A percentile compares a stretch with the other conserved stretches of the same genome.
Conservation (phyloP, 2,888 invertebrate genomes). For the Notocelia uddmanniana region DNA sequence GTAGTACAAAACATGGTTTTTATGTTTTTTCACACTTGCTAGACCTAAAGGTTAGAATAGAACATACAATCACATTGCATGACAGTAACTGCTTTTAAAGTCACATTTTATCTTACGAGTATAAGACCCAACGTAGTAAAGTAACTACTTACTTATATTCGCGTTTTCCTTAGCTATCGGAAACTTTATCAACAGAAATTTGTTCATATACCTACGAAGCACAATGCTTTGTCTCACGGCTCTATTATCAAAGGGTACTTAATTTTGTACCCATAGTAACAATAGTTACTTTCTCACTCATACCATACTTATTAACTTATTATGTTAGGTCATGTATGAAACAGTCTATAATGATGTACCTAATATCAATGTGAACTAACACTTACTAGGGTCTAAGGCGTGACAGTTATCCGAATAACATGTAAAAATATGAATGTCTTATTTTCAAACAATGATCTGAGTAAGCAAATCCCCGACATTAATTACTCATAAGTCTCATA, state of each 20-base stretch:
- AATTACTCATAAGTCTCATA: too few species aligned
- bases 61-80: not conserved
- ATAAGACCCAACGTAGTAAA: not conserved
- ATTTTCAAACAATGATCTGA: constrained; percentile 20
- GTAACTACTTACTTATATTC: not conserved
- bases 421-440: constrained; percentile 4
- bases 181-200: constrained; percentile 1
- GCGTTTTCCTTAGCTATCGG: not conserved
- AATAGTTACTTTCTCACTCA: constrained; percentile 3
- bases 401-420: constrained; percentile 9
- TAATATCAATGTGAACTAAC: not conserved
- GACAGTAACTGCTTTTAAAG: not conserved
- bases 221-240: not conserved
- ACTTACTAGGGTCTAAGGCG: constrained; percentile 26
- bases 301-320: constrained; percentile 4
- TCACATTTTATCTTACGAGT: not conserved
- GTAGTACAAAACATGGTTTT: not conserved
- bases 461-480: not conserved
- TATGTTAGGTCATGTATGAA: not conserved
- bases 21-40: not conserved
- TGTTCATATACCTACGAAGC: constrained; percentile 8
- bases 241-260: not conserved
- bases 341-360: constrained; percentile 15
- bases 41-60: not conserved
- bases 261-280: not conserved